phyloP scores from a whole-genome alignment of 2,888 invertebrate genomes.

The Saturnia pavonia region DNA sequence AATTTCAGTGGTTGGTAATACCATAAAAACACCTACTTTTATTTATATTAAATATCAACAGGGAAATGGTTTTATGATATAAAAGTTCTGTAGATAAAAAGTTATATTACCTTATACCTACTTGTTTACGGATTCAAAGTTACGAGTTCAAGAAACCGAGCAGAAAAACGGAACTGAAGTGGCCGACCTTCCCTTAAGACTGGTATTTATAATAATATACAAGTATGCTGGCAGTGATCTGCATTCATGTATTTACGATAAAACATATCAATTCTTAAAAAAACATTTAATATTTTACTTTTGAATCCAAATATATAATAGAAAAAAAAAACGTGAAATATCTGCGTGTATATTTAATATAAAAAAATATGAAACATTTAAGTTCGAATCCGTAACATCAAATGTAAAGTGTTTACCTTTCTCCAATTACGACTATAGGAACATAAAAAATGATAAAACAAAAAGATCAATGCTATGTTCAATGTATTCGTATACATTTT shows the following conservation, averaged over 20 bases:
- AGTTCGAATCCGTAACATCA: neutral
- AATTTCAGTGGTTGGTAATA: neutral
- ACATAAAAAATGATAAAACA: neutral
- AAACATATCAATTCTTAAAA: neutral
- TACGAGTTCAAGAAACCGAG: constrained; percentile 46
- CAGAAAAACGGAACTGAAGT: constrained; percentile 48
- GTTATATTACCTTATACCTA: constrained; percentile 19
- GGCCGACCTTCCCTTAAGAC: constrained; percentile 42
- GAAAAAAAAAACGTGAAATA: neutral
- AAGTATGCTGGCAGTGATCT: constrained; percentile 19
- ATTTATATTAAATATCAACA: constrained; percentile 18
- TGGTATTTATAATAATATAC: constrained; percentile 21
- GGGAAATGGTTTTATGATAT: constrained; percentile 17
- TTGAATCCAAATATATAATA: neutral
- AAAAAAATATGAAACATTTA: neutral
- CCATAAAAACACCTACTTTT: neutral
- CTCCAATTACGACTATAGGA: neutral
- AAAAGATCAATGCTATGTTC: neutral
- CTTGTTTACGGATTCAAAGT: constrained; percentile 22
- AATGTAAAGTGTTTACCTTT: constrained; percentile 3
- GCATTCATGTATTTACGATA: constrained; percentile 10
- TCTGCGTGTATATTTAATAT: neutral
- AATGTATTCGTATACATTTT: neutral
- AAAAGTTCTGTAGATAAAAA: constrained; percentile 18
- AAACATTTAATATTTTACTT: constrained; percentile 5